Evolutionary conservation across 2,888 invertebrate genomes (phyloP).

Genomic region (Seira ritae): DNA sequence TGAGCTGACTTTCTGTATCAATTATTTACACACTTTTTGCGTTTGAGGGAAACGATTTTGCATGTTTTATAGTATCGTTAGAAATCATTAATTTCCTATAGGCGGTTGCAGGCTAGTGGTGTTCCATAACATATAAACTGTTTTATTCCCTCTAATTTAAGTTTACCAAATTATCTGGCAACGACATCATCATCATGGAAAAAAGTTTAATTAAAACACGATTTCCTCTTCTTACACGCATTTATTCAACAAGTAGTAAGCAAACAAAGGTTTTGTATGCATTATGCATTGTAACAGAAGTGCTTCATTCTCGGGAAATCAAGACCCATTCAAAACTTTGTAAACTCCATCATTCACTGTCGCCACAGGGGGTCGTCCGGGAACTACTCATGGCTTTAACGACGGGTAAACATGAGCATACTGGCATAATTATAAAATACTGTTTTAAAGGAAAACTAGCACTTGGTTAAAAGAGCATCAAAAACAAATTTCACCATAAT

Average conservation of each 20-base stretch:
- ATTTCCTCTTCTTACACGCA: not conserved
- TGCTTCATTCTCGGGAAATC: not conserved
- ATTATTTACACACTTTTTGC: no score
- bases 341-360: conserved; percentile 31
- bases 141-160: not conserved
- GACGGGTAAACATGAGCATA: not conserved
- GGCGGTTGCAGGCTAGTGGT: no score
- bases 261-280: not conserved
- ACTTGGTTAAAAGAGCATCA: not conserved
- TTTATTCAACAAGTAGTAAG: not conserved
- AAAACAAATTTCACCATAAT: no score
- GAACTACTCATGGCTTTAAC: not conserved
- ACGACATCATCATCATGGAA: not conserved
- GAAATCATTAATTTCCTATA: no score
- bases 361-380: not conserved
- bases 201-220: not conserved
- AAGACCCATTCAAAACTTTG: conserved; percentile 25
- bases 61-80: no score
- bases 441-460: not conserved
- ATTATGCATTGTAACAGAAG: no score
- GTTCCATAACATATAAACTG: not conserved
- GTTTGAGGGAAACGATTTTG: no score
- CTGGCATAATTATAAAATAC: not conserved
- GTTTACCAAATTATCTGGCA: not conserved
- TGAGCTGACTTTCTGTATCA: no score